Percentiles rank a stretch among this genome's conserved stretches.
Conservation (phyloP, 2,888 invertebrate species). For the Bursaphelenchus okinawaensis region DNA sequence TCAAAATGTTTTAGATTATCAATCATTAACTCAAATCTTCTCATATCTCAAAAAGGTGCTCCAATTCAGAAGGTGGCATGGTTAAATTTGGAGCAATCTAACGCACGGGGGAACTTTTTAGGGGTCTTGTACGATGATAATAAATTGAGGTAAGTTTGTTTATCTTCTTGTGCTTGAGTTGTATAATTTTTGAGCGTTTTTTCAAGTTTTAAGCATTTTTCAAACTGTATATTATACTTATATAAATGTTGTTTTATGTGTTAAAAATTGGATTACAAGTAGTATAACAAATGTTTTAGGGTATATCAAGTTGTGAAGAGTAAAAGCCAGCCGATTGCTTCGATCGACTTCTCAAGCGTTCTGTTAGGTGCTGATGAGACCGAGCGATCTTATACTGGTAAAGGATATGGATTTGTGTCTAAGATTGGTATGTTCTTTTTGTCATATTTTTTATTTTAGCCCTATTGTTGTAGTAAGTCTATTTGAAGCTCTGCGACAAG, state of each 20-base stretch:
- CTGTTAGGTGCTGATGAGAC: not conserved
- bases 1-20: too few relatives aligned
- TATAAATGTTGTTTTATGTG: too few relatives aligned
- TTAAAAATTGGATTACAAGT: too few relatives aligned
- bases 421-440: conserved; percentile 17
- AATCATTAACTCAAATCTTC: not conserved
- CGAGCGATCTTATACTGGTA: conserved; percentile 7
- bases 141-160: conserved; percentile 14
- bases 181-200: not conserved
- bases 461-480: too few relatives aligned
- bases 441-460: too few relatives aligned
- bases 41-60: not conserved
- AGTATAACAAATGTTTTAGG: too few relatives aligned
- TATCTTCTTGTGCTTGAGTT: not conserved
- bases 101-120: not conserved
- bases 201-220: too few relatives aligned
- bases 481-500: too few relatives aligned
- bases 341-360: conserved; percentile 12
- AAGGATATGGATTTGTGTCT: conserved; percentile 13
- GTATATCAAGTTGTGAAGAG: conserved; percentile 11
- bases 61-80: conserved; percentile 1
- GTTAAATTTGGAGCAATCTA: not conserved
- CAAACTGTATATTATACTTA: too few relatives aligned
- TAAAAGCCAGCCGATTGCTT: conserved; percentile 1
- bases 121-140: conserved; percentile 22